Base-by-base conservation (phyloP, 2,888 invertebrate species). In the Epinotia bilunana region DNA sequence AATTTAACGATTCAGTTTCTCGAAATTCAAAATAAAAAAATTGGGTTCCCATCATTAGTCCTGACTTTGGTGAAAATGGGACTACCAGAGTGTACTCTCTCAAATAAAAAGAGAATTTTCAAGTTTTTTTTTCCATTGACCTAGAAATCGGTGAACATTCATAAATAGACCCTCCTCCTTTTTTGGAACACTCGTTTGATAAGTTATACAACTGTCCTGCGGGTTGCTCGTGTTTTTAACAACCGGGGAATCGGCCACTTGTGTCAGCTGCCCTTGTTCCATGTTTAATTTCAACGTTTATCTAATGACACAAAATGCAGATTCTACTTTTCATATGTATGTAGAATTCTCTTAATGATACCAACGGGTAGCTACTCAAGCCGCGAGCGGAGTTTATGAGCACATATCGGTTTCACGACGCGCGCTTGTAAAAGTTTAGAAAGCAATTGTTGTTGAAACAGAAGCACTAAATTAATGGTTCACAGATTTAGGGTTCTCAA, bases 321-420 rank as follows among this genome's bases (percentile, higher is more conserved):
- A n/a, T 6, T 43, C 3, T 16, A 65, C 64, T 64, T 58, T 46
- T 16, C n/a, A 64, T 72, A 46, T n/a, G 20, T 28, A 72, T 49
- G 43, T 65, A 64, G 58, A 65, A 72, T 65, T 72, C 33, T 49
- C 57, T 60, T 58, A 72, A 65, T 49, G 58, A 65, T 65, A 18
- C 57, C 46, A 49, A 70, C 55, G 57, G 55, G 71, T 60, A 49
- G 58, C n/a, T 58, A 43, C 58, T 65, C 18, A 72, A 65, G 64
- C 65, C 60, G 57, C 33, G 58, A 53, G 63, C 23, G 57, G 57
- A 72, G 64, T 64, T 72, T 58, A 57, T 58, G 64, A 64, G 39
- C 64, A 53, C 72, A 72, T 61, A 72, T 72, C 72, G 72, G 72
- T 64, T 64, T 72, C 72, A 65, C 23, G 2, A n/a, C n/a, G 64